Evolutionary conservation across 2,888 invertebrate species (phyloP).

Genomic region (Tyria jacobaeae): DNA sequence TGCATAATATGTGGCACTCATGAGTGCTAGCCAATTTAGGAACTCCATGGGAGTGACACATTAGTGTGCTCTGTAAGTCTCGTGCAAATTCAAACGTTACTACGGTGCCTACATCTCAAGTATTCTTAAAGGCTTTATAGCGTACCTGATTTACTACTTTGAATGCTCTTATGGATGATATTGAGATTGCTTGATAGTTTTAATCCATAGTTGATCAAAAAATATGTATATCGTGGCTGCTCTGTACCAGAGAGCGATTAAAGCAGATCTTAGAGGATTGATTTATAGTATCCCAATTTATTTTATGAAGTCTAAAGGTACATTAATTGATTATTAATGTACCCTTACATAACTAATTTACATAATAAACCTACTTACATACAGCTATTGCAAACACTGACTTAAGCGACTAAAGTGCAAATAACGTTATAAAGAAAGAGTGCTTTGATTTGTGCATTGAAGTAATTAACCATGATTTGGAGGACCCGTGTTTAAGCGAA

Average conservation of each 20-base stretch:
- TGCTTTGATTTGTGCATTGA: slow-evolving; percentile 7
- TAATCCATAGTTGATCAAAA: slow-evolving; percentile 64
- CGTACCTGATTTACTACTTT: slow-evolving; percentile 60
- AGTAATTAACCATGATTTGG: not conserved
- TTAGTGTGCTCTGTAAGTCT: slow-evolving; percentile 44
- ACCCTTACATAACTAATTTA: slow-evolving; percentile 10
- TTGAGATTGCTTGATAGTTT: slow-evolving; percentile 33
- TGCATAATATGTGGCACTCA: slow-evolving; percentile 59
- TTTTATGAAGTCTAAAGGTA: not conserved
- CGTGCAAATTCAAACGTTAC: slow-evolving; percentile 72
- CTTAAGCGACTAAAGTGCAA: not conserved
- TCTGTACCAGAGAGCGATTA: slow-evolving; percentile 39
- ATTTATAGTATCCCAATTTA: slow-evolving; percentile 2
- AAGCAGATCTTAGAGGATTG: slow-evolving; percentile 40
- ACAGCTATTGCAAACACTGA: not conserved
- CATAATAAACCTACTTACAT: not conserved
- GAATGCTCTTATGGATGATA: slow-evolving; percentile 51
- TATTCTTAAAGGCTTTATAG: slow-evolving; percentile 45
- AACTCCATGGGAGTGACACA: slow-evolving; percentile 49
- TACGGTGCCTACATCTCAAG: slow-evolving; percentile 55
- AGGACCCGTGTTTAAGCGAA: slow-evolving; percentile 3
- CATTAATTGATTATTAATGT: too few relatives aligned
- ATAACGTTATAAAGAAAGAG: not conserved
- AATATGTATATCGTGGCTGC: slow-evolving; percentile 81
- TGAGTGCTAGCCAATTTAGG: slow-evolving; percentile 51